phyloP scores from a whole-genome alignment of 2,113 vertebrate genomes.

The Rhabdomys dilectus region DNA sequence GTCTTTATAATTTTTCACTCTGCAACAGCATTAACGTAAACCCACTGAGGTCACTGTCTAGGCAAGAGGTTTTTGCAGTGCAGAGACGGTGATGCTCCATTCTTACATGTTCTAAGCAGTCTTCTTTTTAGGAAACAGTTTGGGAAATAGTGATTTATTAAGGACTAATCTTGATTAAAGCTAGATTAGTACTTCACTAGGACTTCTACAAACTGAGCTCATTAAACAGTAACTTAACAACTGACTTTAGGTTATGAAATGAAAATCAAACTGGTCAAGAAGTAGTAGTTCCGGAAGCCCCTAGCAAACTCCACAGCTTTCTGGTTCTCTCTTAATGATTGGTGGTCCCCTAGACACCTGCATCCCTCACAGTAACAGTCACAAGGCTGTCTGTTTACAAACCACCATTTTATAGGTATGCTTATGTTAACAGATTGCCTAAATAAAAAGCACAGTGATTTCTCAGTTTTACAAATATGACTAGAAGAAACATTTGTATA shows the following conservation, averaged over 20 bases:
- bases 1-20: no score
- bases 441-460: constrained; percentile 44
- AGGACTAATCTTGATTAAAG: constrained; percentile 45
- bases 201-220: constrained; percentile 38
- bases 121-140: constrained; percentile 4
- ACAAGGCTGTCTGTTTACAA: not conserved
- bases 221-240: constrained; percentile 59
- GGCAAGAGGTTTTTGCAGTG: constrained; percentile 42
- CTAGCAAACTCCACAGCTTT: not conserved
- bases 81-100: constrained; percentile 39
- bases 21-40: not conserved
- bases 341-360: constrained; percentile 9
- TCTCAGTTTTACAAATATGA: not conserved
- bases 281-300: constrained; percentile 26
- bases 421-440: not conserved
- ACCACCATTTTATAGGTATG: not conserved
- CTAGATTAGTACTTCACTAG: not conserved
- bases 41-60: not conserved
- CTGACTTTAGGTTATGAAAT: constrained; percentile 1
- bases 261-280: constrained; percentile 61
- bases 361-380: not conserved
- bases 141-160: not conserved
- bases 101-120: not conserved
- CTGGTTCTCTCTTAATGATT: constrained; percentile 28
- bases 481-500: not conserved